A percentile compares a stretch with the other conserved stretches of the same genome.
Evolutionary conservation across 1,140 invertebrate species (phyloP).

Genomic region (Trichomalopsis sarcophagae): DNA sequence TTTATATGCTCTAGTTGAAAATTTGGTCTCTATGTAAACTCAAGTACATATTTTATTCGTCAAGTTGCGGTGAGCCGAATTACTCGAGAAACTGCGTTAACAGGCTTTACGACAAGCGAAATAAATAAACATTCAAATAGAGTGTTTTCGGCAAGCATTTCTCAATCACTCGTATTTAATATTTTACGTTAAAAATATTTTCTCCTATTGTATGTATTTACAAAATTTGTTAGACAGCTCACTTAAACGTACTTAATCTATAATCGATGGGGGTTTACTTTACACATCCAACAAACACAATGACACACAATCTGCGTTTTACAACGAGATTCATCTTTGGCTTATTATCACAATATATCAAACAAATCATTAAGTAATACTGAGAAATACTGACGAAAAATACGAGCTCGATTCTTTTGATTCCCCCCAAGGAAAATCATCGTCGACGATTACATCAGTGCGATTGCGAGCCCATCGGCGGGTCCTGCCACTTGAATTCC

Average conservation of each 20-base stretch:
- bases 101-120: neutral
- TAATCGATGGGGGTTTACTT: too few relatives aligned
- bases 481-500: slow-evolving; percentile 84
- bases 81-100: neutral
- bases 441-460: slow-evolving; percentile 49
- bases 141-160: neutral
- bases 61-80: neutral
- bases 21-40: neutral
- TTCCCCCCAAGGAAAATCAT: neutral
- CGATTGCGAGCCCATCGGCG: slow-evolving; percentile 66
- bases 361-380: too few relatives aligned
- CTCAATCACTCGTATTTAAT: neutral
- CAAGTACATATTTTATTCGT: neutral
- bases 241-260: neutral
- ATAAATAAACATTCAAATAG: too few relatives aligned
- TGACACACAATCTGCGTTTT: too few relatives aligned
- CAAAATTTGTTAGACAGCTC: neutral
- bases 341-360: too few relatives aligned
- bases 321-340: too few relatives aligned
- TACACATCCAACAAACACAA: too few relatives aligned
- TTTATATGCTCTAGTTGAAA: neutral
- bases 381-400: too few relatives aligned
- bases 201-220: neutral
- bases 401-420: neutral
- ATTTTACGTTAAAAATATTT: neutral